Conservation (phyloP, 2,888 invertebrate species). For the Invenusta paracnida region DNA sequence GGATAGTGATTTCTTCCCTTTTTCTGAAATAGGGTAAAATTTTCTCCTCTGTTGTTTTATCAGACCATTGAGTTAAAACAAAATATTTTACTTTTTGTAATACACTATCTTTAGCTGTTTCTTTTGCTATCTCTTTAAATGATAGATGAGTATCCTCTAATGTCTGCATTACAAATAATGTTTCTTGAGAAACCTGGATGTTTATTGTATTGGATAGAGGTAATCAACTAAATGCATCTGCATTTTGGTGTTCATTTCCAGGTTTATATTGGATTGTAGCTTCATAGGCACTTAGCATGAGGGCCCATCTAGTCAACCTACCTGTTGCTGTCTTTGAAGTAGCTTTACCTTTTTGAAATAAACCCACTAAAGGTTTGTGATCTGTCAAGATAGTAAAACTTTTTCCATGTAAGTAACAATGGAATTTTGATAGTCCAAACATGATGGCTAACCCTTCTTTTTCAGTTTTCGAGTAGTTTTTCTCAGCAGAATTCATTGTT, state of each 20-base stretch:
- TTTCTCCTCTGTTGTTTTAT: not conserved
- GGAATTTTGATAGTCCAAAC: conserved; percentile 23
- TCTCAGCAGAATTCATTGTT: conserved; percentile 14
- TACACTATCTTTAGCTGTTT: not conserved
- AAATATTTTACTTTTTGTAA: conserved; percentile 14
- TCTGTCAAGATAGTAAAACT: not conserved
- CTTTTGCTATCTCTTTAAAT: conserved; percentile 9
- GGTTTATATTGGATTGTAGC: conserved; percentile 8
- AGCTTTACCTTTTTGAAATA: conserved; percentile 33
- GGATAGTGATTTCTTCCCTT: not conserved
- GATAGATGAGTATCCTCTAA: not conserved
- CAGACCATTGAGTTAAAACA: conserved; percentile 20
- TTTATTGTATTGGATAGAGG: not conserved
- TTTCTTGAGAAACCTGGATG: not conserved
- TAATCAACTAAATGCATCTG: conserved; percentile 3
- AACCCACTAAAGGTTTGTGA: conserved; percentile 22
- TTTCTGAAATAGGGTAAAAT: conserved; percentile 18
- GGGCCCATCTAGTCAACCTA: conserved; percentile 11
- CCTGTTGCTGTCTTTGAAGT: conserved; percentile 27
- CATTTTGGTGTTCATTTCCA: not conserved
- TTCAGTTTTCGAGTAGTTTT: conserved; percentile 8
- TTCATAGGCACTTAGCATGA: not conserved
- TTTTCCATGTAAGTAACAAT: conserved; percentile 12
- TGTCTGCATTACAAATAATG: not conserved
- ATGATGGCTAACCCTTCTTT: conserved; percentile 7